A percentile compares a stretch with the other conserved stretches of the same genome.
Conservation (phyloP, 2,888 invertebrate genomes). For the Pediacus dermestoides region DNA sequence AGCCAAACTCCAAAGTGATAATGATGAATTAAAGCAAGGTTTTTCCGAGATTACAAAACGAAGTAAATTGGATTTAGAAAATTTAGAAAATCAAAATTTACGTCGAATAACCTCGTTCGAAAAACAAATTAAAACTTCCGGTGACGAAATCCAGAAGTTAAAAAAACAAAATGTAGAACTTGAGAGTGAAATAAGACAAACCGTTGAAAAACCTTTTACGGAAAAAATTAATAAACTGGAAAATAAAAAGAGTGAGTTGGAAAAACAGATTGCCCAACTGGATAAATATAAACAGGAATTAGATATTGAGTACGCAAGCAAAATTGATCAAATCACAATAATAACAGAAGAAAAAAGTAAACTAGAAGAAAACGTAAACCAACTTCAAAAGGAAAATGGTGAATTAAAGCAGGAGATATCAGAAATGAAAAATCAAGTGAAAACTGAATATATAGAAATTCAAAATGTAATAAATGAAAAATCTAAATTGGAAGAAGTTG, state of each 20-base stretch:
- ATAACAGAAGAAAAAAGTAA: not conserved
- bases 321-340: not conserved
- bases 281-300: not conserved
- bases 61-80: too few relatives aligned
- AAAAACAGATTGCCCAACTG: not conserved
- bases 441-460: not conserved
- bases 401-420: not conserved
- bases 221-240: not conserved
- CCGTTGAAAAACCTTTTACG: not conserved
- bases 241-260: not conserved
- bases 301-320: not conserved
- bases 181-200: not conserved
- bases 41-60: too few relatives aligned
- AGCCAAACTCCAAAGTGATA: too few relatives aligned
- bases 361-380: constrained; percentile 1
- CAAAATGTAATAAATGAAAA: not conserved
- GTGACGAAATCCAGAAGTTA: constrained; percentile 2
- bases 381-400: not conserved
- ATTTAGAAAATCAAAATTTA: too few relatives aligned
- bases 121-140: too few relatives aligned
- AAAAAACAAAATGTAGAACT: not conserved
- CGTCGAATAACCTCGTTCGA: too few relatives aligned
- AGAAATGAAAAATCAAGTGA: not conserved
- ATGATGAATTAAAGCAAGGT: too few relatives aligned
- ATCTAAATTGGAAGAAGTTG: constrained; percentile 2